Base-by-base conservation (phyloP, 2,797 vertebrate genomes). In the Balearica regulorum region DNA sequence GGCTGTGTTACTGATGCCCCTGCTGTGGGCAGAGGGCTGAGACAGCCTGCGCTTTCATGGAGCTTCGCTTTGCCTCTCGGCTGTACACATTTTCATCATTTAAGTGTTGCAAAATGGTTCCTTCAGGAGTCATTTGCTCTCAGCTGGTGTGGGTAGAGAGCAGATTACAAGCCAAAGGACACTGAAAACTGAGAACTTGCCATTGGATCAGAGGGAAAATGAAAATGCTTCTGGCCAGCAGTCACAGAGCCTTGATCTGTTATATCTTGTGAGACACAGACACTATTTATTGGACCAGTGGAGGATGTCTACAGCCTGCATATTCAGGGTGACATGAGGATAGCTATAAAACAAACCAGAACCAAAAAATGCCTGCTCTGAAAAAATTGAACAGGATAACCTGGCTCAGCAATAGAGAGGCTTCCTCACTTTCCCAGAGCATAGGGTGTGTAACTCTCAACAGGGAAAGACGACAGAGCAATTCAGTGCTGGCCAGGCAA, bases 1-100 rank as follows among this genome's bases (percentile, higher is more conserved):
- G 43, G 18, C 49, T 41, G 3, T 11, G 11, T 22, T 16, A 29
- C 28, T 12, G 39, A 39, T n/a, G n/a, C 25, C 31, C 21, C 48
- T 48, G 44, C 51, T 35, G 26, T 0, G 5, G 54, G 24, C 46
- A 26, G 61, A 39, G 54, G 46, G 33, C 60, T 58, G 35, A 65
- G 58, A 12, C 51, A 58, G 39, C 53, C 39, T 25, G 18, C 0
- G 7, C 78, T 48, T 48, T 70, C 29, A 4, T 1, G 0, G 9
- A 62, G 21, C 43, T 55, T 29, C 1, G 1, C 41, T 46, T 31
- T 54, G 48, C n/a, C n/a, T 44, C 61, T 61, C 3, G 4, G n/a
- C 46, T 4, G 3, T 10, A 13, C 0, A 2, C 1, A 0, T 75
- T 68, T 31, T 18, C 20, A 61, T 17, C 24, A 15, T 7, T 46